Conservation (phyloP, 2,113 vertebrate species). For the Heterocephalus glaber region DNA sequence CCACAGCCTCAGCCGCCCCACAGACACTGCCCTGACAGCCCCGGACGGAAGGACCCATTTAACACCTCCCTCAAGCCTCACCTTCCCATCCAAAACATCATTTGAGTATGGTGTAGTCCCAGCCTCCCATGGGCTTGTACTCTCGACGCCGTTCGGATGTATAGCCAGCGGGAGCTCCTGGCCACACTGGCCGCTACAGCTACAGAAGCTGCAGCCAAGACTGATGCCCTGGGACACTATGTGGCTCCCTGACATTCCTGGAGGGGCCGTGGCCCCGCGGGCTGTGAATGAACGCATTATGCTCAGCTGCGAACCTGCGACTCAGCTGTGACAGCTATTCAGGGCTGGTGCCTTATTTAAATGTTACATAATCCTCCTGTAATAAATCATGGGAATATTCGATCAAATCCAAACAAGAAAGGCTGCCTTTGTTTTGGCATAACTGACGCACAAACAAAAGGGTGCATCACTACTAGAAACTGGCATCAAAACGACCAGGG, state of each 20-base stretch:
- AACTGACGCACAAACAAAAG: conserved; percentile 26
- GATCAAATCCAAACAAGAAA: conserved; percentile 66
- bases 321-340: conserved; percentile 65
- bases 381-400: conserved; percentile 68
- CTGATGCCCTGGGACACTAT: conserved; percentile 64
- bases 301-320: conserved; percentile 18
- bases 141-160: conserved; percentile 82
- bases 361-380: conserved; percentile 53
- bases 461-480: neutral
- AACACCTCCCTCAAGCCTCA: conserved; percentile 74
- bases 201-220: conserved; percentile 68
- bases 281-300: conserved; percentile 71
- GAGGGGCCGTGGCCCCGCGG: conserved; percentile 62
- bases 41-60: conserved; percentile 70
- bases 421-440: neutral
- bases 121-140: conserved; percentile 81
- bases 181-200: conserved; percentile 31
- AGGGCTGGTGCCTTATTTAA: conserved; percentile 57
- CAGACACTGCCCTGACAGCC: conserved; percentile 17
- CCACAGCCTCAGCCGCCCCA: neutral
- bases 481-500: neutral
- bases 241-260: conserved; percentile 66
- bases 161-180: conserved; percentile 77
- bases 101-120: conserved; percentile 83
- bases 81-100: conserved; percentile 83